A percentile compares a stretch with the other conserved stretches of the same genome.
Conservation (phyloP, 2,888 invertebrate genomes). For the Sminthurides aquaticus region DNA sequence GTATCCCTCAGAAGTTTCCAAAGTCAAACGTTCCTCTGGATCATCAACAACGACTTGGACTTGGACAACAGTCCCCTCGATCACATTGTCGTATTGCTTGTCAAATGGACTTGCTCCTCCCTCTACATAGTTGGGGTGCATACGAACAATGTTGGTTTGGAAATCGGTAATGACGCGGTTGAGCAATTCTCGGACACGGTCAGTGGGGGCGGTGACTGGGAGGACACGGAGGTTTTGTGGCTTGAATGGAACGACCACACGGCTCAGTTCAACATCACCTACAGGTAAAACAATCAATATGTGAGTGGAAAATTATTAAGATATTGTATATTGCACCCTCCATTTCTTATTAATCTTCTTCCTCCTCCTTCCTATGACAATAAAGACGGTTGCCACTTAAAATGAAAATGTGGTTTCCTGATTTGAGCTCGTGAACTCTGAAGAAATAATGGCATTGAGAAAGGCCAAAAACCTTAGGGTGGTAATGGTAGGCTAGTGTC, state of each 20-base stretch:
- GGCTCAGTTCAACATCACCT: conserved; percentile 42
- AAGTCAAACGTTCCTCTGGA: conserved; percentile 40
- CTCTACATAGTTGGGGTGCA: conserved; percentile 41
- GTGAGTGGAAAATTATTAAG: no score
- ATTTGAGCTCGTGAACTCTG: no score
- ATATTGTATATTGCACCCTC: no score
- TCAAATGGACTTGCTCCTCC: conserved; percentile 41
- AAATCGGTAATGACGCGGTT: conserved; percentile 42
- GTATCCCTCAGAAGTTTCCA: conserved; percentile 42
- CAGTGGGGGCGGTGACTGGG: conserved; percentile 42
- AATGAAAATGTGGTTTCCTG: no score
- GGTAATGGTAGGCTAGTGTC: no score
- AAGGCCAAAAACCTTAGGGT: no score
- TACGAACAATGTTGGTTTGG: conserved; percentile 38
- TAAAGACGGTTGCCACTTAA: no score
- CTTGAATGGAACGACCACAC: conserved; percentile 43
- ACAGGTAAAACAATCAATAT: no score
- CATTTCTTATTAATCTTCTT: no score
- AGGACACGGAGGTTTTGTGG: conserved; percentile 42
- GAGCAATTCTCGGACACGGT: conserved; percentile 40
- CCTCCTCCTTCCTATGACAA: no score
- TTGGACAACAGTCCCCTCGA: conserved; percentile 43
- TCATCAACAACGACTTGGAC: conserved; percentile 42
- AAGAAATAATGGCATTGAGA: no score
- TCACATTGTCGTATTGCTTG: conserved; percentile 43